Evolutionary conservation across 2,888 invertebrate genomes (phyloP).

Genomic region (Chrysotoxum bicinctum): DNA sequence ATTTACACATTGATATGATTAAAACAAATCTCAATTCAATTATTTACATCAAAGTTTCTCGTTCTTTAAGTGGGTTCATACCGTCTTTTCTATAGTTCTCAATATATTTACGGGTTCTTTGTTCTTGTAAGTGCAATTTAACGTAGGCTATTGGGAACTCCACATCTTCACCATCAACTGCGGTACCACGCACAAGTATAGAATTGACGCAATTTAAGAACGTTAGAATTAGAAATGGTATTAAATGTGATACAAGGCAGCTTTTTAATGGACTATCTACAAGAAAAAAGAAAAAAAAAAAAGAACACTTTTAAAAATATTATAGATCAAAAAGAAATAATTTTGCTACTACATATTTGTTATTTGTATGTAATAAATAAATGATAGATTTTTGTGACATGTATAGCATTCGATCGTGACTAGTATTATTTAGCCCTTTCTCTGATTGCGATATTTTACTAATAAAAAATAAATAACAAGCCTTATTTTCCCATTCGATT

Average conservation of each 20-base stretch:
- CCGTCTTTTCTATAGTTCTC: slow-evolving; percentile 4
- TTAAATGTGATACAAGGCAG: slow-evolving; percentile 90
- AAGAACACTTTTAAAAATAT: too few relatives aligned
- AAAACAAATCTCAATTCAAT: neutral
- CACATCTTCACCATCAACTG: slow-evolving; percentile 89
- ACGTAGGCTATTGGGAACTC: slow-evolving; percentile 93
- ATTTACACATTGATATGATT: neutral
- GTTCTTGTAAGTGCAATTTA: slow-evolving; percentile 88
- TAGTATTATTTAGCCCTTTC: too few relatives aligned
- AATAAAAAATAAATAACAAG: too few relatives aligned
- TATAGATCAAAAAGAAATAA: neutral
- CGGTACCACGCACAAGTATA: slow-evolving; percentile 92
- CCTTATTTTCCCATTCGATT: too few relatives aligned
- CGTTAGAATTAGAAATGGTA: slow-evolving; percentile 88
- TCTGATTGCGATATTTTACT: too few relatives aligned
- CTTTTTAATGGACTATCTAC: slow-evolving; percentile 88
- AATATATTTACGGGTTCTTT: slow-evolving; percentile 84
- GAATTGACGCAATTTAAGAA: slow-evolving; percentile 94
- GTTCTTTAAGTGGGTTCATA: slow-evolving; percentile 15
- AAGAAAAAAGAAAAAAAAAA: slow-evolving; percentile 33
- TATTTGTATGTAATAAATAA: too few relatives aligned
- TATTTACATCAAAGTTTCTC: slow-evolving; percentile 10
- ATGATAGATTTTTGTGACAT: too few relatives aligned
- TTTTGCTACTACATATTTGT: too few relatives aligned
- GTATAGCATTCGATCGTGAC: too few relatives aligned